Conservation (phyloP, 92 coral and sea anemone species). For the Heliopora coerulea region DNA sequence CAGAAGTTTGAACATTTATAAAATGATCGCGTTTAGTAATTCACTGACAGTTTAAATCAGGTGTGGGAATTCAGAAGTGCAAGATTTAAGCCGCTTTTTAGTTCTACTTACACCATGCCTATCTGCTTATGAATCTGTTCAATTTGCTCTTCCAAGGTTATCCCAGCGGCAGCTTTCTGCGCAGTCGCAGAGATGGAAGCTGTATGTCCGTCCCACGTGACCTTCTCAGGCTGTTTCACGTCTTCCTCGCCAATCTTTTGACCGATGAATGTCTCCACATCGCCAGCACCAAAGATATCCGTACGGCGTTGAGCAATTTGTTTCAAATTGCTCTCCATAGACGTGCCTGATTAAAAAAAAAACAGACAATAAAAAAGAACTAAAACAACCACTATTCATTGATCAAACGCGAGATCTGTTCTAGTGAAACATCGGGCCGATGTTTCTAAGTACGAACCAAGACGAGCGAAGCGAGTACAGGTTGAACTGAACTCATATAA, state of each 20-base stretch:
- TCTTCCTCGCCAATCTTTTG: conserved; percentile 98
- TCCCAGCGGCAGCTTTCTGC: conserved; percentile 94
- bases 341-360: conserved; percentile 63
- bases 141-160: conserved; percentile 90
- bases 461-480: too few species aligned
- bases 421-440: too few species aligned
- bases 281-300: conserved; percentile 99
- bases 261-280: conserved; percentile 97
- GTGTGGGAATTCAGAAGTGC: background rate
- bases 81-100: background rate
- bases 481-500: too few species aligned
- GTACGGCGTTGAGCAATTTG: conserved; percentile 97
- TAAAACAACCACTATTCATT: too few species aligned
- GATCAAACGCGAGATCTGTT: too few species aligned
- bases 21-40: too few species aligned
- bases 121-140: conserved; percentile 98
- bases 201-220: conserved; percentile 99
- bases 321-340: conserved; percentile 93
- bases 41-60: too few species aligned
- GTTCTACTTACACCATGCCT: conserved; percentile 80
- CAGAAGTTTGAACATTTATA: too few species aligned
- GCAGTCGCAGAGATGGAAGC: conserved; percentile 98
- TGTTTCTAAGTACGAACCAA: too few species aligned
- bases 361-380: background rate
- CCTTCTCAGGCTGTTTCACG: conserved; percentile 87